Base-by-base conservation (phyloP, 2,113 vertebrate species). In the Alouatta palliata region DNA sequence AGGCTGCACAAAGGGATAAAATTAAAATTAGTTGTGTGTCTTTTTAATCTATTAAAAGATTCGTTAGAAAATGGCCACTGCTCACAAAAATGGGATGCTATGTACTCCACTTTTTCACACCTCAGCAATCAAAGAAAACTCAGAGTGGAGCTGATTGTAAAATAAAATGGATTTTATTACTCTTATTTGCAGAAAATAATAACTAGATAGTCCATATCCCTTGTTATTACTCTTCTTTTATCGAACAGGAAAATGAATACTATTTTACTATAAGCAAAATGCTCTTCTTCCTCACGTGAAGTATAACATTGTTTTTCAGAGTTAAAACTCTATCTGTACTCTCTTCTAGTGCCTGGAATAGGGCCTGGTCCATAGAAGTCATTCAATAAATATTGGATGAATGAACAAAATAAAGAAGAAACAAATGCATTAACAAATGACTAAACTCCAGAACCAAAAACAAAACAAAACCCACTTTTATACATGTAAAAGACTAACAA, bases 121-220 rank as follows among this genome's bases (percentile, higher is more conserved):
- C 82, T 89, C 68, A 90, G 32, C 13, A 85, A 13, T 87, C 68
- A 97, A 89, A 90, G 82, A 61, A 49, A 96, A 94, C 92, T 96
- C 61, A 76, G 19, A 54, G 13, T 23, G 92, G n/a, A 95, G 56
- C 12, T 61, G 6, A 43, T 20, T 83, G 8, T 56, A 75, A 93
- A 95, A 93, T 40, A 79, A 94, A 94, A 91, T 8, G 27, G 23
- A 92, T 84, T 96, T 87, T 86, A 92, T 66, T 76, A 21, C 6
- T 37, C 19, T 56, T 64, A 87, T 83, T 96, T 87, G 87, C 75
- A 92, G 27, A 87, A 95, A 90, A 75, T 85, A 95, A 68, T 70
- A 49, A 52, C 40, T 90, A 92, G 21, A 43, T 81, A 82, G 13
- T 54, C 10, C 45, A 47, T 54, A 93, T 61, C 43, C 77, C 25